Base-by-base conservation (phyloP, 1,140 invertebrate species). In the Frieseomelitta varia region DNA sequence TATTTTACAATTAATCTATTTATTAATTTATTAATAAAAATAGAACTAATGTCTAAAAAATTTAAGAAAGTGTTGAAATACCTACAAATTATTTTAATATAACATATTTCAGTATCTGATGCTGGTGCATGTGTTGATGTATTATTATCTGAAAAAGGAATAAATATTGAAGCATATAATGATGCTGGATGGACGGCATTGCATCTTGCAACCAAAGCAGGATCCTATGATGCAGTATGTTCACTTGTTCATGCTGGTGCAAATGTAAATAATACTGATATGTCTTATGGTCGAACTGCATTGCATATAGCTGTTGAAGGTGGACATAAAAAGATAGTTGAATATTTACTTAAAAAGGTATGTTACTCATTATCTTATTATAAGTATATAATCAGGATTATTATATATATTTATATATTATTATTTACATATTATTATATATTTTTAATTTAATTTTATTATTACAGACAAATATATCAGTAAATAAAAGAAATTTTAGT, bases 231-330 rank as follows among this genome's bases (percentile, higher is more conserved):
- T 19, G 94, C 95, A 61, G 91, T 96, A 19, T 90, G 94, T 63
- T 90, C 94, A 47, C 90, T 96, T 2, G 91, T 95, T 24, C 88
- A 93, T 85, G 91, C 94, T 30, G 95, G 95, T 39, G 95, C 92
- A 30, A 91, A 96, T 67, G 93, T 96, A 1, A 95, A 96, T 88
- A 90, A 92, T 27, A 89, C 90, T 0, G 95, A 96, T 73, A 91
- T 88, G 81, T 95, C 94, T 27, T 95, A 95, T 79, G 96, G 96
- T n/a, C 95, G 95, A 68, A 96, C 95, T 72, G 95, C 94, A 0
- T 91, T 96, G 10, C 95, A 96, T 85, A 94, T 96, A 86, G 96
- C 96, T 4, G 94, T 96, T 1, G 94, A 95, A 87, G 92, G 93
- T 56, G 90, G 94, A 21, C 91, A 94, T 69, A 87, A 91, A 0